Base-by-base conservation (phyloP, 1,140 invertebrate species). In the Pseudomyrmex gracilis region DNA sequence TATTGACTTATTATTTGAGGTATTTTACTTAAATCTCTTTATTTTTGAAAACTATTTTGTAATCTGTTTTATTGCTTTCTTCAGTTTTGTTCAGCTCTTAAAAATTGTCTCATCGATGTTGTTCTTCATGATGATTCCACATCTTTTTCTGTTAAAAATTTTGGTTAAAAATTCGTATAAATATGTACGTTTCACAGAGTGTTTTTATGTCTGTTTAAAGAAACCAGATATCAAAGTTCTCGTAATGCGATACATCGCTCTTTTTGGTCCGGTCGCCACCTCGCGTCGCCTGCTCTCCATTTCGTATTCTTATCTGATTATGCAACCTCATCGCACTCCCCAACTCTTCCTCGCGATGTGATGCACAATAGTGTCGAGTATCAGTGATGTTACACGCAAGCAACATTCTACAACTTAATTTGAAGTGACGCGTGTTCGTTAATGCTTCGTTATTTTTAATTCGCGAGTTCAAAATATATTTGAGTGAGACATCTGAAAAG, bases 281-380 rank as follows among this genome's bases (percentile, higher is more conserved):
- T 49, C 70, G 73, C 51, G 53, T 17, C 68, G 66, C 7, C 76
- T 71, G 76, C 43, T 80, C 43, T 80, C 76, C 66, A 80, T 58
- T 82, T 82, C 64, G 68, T 74, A 82, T 74, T 82, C 68, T 73
- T 82, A 73, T 82, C 71, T 47, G 68, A 73, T 82, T 74, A 74
- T 74, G 80, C 70, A 74, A 82, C n/a, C 47, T 24, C n/a, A 76
- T 63, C 80, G 24, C 12, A 53, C 55, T 82, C 22, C 49, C 2
- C 47, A 55, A 76, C 47, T 64, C 47, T 63, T 76, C 68, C 76
- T 76, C 57, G n/a, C 20, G 71, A 74, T 47, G 53, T 58, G 66
- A 70, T 80, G 43, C 53, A 71, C 20, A 7, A 55, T 47, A 71
- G 47, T 71, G 76, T 58, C 53, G 20, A 80, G 43, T 71, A 70